Percentiles rank a stretch among this genome's conserved stretches.
phyloP scores from a whole-genome alignment of 2,113 vertebrate species.

The Leucosticte australis region DNA sequence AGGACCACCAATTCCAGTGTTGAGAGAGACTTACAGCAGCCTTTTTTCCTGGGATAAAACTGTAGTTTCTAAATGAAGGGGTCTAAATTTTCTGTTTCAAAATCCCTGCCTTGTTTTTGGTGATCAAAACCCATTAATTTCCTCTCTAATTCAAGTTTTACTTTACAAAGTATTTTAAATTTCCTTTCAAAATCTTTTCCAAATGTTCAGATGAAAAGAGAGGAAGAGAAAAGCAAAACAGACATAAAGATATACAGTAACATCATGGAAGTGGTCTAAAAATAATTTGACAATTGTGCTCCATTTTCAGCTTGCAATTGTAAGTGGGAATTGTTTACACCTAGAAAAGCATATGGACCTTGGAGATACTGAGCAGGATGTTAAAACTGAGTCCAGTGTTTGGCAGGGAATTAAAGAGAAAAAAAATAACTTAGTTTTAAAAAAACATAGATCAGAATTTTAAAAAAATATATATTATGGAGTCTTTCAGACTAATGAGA shows the following conservation, averaged over 20 bases:
- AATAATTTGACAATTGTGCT: neutral
- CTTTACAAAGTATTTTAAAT: neutral
- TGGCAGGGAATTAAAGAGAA: neutral
- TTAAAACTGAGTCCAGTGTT: neutral
- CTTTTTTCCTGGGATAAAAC: neutral
- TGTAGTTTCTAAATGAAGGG: neutral
- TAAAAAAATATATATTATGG: neutral
- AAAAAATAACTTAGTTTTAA: neutral
- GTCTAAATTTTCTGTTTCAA: neutral
- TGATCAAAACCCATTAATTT: neutral
- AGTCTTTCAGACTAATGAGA: neutral
- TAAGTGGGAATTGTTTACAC: neutral
- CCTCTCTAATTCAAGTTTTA: neutral
- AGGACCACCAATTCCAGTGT: neutral
- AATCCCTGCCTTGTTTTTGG: neutral
- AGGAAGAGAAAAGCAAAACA: neutral
- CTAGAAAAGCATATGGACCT: neutral
- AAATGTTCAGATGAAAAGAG: neutral
- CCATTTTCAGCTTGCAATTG: neutral
- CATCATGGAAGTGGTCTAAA: neutral
- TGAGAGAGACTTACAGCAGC: neutral
- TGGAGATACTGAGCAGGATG: neutral
- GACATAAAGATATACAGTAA: neutral
- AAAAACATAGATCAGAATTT: neutral
- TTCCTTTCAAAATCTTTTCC: neutral